Evolutionary conservation across 2,797 vertebrate genomes (phyloP).

Genomic region (Eospalax fontanierii): DNA sequence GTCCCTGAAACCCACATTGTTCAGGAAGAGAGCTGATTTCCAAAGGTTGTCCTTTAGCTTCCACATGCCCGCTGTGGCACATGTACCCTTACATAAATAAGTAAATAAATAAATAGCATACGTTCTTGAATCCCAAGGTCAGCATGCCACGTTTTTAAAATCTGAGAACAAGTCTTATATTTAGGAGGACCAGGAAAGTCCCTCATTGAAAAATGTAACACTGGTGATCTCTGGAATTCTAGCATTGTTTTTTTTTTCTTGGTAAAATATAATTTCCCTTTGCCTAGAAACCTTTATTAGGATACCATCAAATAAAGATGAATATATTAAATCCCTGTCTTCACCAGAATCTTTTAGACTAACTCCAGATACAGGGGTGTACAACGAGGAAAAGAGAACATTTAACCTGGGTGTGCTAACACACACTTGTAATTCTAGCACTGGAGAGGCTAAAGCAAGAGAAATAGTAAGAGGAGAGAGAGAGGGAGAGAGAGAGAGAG

Average conservation of each 20-base stretch:
- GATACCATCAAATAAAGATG: slow-evolving; percentile 8
- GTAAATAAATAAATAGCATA: not conserved
- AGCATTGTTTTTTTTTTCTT: not conserved
- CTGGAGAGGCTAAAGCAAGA: not conserved
- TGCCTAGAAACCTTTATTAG: slow-evolving; percentile 49
- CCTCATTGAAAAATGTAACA: slow-evolving; percentile 59
- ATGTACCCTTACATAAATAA: not conserved
- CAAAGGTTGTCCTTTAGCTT: not conserved
- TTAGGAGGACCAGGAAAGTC: slow-evolving; percentile 28
- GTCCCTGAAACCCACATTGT: not conserved
- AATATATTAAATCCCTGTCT: slow-evolving; percentile 28
- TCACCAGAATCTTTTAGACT: slow-evolving; percentile 52
- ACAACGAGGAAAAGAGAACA: not conserved
- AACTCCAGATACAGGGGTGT: not conserved
- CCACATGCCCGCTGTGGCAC: not conserved
- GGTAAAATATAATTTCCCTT: slow-evolving; percentile 52
- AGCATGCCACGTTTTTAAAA: slow-evolving; percentile 8
- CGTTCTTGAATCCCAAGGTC: slow-evolving; percentile 5
- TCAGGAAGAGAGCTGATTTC: not conserved
- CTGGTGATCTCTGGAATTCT: slow-evolving; percentile 59
- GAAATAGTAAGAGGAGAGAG: not conserved
- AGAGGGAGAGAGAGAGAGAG: not conserved
- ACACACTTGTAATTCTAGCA: not conserved
- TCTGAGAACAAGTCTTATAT: slow-evolving; percentile 42
- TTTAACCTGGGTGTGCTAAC: not conserved